A percentile compares a stretch with the other conserved stretches of the same genome.
Conservation (phyloP, 2,113 vertebrate species). For the Mesitornis unicolor region DNA sequence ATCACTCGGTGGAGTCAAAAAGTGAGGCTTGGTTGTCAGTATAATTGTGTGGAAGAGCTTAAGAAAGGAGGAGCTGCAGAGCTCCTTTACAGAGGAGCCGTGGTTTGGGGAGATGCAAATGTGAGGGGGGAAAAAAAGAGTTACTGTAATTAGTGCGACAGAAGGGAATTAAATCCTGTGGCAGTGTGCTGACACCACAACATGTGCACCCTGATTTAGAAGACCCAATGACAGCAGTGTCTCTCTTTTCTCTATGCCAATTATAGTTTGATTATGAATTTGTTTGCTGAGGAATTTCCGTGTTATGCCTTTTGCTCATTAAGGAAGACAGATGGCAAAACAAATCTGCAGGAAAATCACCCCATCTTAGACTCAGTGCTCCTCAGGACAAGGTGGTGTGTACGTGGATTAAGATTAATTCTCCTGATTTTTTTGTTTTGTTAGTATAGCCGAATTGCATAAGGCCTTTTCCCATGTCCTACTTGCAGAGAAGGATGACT, state of each 20-base stretch:
- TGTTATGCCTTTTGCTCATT: constrained; percentile 11
- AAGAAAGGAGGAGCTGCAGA: not conserved
- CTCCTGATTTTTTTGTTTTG: not conserved
- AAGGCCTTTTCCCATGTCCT: not conserved
- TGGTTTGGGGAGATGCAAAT: not conserved
- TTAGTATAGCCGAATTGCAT: not conserved
- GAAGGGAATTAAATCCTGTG: not conserved
- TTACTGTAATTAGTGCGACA: not conserved
- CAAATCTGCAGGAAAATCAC: constrained; percentile 24
- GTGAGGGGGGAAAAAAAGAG: not conserved
- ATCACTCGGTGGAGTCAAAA: not conserved
- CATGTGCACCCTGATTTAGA: not conserved
- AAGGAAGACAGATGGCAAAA: constrained; percentile 43
- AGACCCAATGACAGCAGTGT: not conserved
- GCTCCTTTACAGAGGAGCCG: not conserved
- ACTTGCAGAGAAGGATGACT: not conserved
- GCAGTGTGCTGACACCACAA: not conserved
- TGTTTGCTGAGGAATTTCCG: not conserved
- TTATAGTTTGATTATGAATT: not conserved
- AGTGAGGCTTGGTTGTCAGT: not conserved
- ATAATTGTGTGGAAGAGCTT: not conserved
- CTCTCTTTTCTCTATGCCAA: not conserved
- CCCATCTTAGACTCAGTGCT: not conserved
- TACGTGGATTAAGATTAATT: not conserved
- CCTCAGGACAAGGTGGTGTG: constrained; percentile 17